phyloP scores from a whole-genome alignment of 2,888 invertebrate genomes.

The Sinelater perroti region DNA sequence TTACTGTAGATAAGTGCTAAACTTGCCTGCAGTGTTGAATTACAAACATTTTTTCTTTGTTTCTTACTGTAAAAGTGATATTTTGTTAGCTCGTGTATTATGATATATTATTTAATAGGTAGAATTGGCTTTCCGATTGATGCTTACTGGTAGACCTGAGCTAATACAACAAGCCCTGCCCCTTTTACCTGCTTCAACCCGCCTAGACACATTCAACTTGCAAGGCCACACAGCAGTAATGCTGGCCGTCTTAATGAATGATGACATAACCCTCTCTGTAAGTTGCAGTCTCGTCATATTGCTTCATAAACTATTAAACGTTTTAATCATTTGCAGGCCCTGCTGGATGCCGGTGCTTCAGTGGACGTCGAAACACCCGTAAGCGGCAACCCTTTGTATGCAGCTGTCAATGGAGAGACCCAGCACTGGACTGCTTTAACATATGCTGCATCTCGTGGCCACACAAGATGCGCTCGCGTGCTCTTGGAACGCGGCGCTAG shows the following conservation, averaged over 20 bases:
- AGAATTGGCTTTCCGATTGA: slow-evolving; percentile 81
- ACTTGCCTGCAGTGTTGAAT: too few species aligned
- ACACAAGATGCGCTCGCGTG: slow-evolving; percentile 65
- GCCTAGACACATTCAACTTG: slow-evolving; percentile 80
- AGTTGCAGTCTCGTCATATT: slow-evolving; percentile 41
- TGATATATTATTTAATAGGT: slow-evolving; percentile 55
- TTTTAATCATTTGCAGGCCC: slow-evolving; percentile 48
- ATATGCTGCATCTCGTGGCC: slow-evolving; percentile 76
- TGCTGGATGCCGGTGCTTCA: slow-evolving; percentile 79
- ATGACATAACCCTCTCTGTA: slow-evolving; percentile 76
- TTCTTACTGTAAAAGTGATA: too few species aligned
- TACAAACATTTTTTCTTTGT: background rate
- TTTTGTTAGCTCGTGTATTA: background rate
- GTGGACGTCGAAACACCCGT: slow-evolving; percentile 83
- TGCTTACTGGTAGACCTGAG: slow-evolving; percentile 82
- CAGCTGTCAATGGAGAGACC: slow-evolving; percentile 70
- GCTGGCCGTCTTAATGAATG: slow-evolving; percentile 82
- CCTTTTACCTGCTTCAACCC: slow-evolving; percentile 74
- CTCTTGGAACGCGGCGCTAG: slow-evolving; percentile 82
- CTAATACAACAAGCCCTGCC: slow-evolving; percentile 80
- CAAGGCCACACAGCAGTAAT: slow-evolving; percentile 84
- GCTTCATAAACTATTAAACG: too few species aligned
- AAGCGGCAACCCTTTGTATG: slow-evolving; percentile 59
- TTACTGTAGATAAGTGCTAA: too few species aligned
- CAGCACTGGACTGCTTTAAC: slow-evolving; percentile 90